Conservation (phyloP, 2,113 vertebrate genomes). For the Phocoena sinus region DNA sequence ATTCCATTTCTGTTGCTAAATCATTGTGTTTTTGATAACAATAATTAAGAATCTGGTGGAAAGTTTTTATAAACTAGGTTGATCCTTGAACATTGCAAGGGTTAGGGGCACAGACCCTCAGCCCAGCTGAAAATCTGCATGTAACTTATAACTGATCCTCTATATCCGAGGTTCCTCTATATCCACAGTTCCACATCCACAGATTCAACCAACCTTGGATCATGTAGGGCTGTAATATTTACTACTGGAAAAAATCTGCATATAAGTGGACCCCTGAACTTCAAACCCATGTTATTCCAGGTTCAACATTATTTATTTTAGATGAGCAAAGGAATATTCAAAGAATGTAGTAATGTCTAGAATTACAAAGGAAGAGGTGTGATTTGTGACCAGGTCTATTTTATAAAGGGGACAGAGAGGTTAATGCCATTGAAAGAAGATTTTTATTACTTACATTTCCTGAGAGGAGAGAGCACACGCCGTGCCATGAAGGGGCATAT, state of each 20-base stretch:
- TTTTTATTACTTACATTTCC: background rate
- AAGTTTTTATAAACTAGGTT: background rate
- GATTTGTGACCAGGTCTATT: background rate
- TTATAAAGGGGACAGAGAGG: background rate
- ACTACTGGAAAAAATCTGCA: background rate
- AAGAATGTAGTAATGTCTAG: background rate
- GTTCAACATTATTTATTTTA: background rate
- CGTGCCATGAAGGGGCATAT: too few relatives aligned
- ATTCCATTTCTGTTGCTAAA: constrained; percentile 15
- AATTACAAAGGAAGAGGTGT: background rate
- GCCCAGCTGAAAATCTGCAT: background rate
- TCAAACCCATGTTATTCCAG: background rate
- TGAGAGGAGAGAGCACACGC: background rate
- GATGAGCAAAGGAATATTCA: background rate
- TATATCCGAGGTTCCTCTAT: background rate
- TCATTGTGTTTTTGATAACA: background rate
- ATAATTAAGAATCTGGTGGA: background rate
- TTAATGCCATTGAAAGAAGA: background rate
- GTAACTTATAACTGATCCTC: background rate
- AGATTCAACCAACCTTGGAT: background rate
- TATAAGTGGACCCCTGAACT: background rate
- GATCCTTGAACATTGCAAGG: background rate
- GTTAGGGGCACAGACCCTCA: background rate
- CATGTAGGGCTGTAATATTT: background rate
- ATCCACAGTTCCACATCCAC: background rate